These are phyloP conservation scores for Stictocephala bisonia DNA, from an alignment of 2,888 invertebrate species.

Conservation along the genomic window DNA sequence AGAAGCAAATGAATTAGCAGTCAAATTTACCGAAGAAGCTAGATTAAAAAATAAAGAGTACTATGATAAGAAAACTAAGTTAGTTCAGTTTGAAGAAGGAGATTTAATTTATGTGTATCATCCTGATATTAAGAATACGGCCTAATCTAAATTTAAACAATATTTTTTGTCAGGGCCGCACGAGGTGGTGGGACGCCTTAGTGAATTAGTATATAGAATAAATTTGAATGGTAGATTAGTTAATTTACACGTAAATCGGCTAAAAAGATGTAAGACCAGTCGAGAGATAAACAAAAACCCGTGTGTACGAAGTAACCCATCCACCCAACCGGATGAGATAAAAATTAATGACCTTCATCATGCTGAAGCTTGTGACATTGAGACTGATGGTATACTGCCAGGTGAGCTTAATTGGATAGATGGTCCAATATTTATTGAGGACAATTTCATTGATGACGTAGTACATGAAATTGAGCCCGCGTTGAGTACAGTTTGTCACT, in stretches of 20 bases:
- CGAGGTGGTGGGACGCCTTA: neutral
- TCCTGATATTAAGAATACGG: neutral
- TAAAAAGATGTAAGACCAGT: neutral
- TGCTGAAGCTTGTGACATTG: too few species aligned
- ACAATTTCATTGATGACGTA: too few species aligned
- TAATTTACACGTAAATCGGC: neutral
- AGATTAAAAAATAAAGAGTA: neutral
- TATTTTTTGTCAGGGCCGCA: constrained; percentile 22
- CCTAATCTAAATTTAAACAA: neutral
- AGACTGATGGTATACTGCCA: too few species aligned
- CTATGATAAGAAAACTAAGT: neutral
- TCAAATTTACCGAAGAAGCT: neutral
- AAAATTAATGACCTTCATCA: too few species aligned
- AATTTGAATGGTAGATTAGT: neutral
- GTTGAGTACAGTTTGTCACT: too few species aligned
- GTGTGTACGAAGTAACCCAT: too few species aligned
- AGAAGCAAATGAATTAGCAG: neutral
- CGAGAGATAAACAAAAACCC: too few species aligned
- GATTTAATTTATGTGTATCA: neutral
- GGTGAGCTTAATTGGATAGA: too few species aligned
- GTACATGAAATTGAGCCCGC: too few species aligned
- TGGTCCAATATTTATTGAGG: too few species aligned
- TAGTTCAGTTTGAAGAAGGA: neutral
- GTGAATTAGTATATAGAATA: constrained; percentile 7
- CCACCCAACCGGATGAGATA: too few species aligned